phyloP scores from a whole-genome alignment of 2,113 vertebrate genomes.

The Heloderma charlesbogerti region DNA sequence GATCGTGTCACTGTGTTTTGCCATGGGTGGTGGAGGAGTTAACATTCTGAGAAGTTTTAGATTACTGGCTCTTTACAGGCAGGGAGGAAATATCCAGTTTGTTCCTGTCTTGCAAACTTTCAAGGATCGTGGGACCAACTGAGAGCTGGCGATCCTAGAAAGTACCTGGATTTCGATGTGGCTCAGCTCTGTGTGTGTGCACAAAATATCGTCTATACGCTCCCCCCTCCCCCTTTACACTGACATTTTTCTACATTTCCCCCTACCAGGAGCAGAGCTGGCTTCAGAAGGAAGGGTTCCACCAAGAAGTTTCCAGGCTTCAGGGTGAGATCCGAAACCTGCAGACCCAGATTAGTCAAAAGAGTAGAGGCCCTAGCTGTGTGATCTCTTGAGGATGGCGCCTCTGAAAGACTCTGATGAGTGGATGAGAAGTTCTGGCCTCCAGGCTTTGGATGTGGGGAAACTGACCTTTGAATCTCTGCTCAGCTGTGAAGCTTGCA shows the following conservation, averaged over 20 bases:
- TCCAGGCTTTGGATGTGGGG: not conserved
- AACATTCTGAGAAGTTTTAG: not conserved
- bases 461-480: not conserved
- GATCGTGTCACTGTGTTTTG: not conserved
- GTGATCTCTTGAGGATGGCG: not conserved
- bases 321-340: not conserved
- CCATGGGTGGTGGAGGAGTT: not conserved
- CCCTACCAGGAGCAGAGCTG: slow-evolving; percentile 9
- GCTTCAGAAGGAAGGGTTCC: not conserved
- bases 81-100: not conserved
- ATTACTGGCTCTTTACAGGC: not conserved
- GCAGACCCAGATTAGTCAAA: not conserved
- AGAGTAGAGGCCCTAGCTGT: accelerated
- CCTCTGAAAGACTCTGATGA: not conserved
- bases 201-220: not conserved
- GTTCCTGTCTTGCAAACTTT: not conserved
- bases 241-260: not conserved
- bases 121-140: not conserved
- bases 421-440: not conserved
- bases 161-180: not conserved
- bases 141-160: not conserved
- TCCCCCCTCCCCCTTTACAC: no score
- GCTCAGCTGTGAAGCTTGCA: not conserved
- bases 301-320: not conserved
- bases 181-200: not conserved